phyloP scores from a whole-genome alignment of 2,888 invertebrate species.

The Epistrophe grossulariae region DNA sequence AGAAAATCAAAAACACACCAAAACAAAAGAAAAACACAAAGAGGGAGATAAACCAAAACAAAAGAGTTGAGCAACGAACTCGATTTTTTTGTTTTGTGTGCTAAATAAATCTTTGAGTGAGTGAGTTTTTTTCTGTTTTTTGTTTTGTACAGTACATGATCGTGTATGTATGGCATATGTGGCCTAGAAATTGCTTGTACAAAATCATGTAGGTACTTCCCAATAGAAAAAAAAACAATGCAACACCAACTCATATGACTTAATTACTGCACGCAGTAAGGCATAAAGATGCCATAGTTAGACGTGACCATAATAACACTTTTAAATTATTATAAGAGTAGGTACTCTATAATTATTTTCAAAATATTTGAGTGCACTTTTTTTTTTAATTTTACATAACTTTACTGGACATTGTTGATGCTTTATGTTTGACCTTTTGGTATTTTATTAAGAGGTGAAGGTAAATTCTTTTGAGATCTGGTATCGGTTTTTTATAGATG shows the following conservation, averaged over 20 bases:
- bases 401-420: background rate
- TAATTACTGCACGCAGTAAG: conserved; percentile 59
- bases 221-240: conserved; percentile 4
- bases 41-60: conserved; percentile 59
- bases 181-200: conserved; percentile 60
- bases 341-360: conserved; percentile 55
- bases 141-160: conserved; percentile 14
- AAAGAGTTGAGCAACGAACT: conserved; percentile 75
- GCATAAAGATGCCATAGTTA: conserved; percentile 66
- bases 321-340: conserved; percentile 25
- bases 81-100: conserved; percentile 7
- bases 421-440: conserved; percentile 1
- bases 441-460: conserved; percentile 1
- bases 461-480: background rate
- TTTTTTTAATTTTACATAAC: conserved; percentile 1
- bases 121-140: conserved; percentile 15
- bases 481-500: background rate
- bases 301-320: conserved; percentile 27
- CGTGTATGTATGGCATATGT: conserved; percentile 17
- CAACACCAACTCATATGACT: conserved; percentile 37
- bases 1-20: conserved; percentile 16
- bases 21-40: conserved; percentile 36
- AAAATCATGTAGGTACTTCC: conserved; percentile 16
- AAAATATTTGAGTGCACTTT: conserved; percentile 2
- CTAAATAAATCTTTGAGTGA: conserved; percentile 3